Base-by-base conservation (phyloP, 64 coral and sea anemone genomes). In the Montipora cactus region DNA sequence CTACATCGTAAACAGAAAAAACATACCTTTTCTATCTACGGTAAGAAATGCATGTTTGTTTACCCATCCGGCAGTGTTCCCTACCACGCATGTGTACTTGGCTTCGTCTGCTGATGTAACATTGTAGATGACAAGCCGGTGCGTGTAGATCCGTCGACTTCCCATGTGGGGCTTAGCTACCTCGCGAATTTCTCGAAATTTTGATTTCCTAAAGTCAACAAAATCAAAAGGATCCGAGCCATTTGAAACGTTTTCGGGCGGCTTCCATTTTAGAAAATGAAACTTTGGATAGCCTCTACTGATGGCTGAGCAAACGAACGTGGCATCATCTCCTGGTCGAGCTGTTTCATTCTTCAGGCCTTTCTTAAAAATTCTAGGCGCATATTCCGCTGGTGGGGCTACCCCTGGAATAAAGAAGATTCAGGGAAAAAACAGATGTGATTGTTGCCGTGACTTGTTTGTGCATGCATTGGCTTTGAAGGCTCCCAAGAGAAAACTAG, bases 41-140 rank as follows among this genome's bases (percentile, higher is more conserved):
- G 49, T 77, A 20, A 92, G 89, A 47, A 79, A 79, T 44, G 57
- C 88, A 52, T 90, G 50, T 5, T 14, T 11, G n/a, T 53, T 79
- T 10, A 90, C 88, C 21, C 28, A 83, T 79, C 75, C 59, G 48
- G 73, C 88, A 9, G 69, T 50, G 46, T 76, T 75, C 48, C 83
- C 74, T n/a, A 87, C 91, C 74, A 93, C 51, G 55, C 91, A 93
- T 47, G 91, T 87, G 74, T 93, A 93, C 49, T 62, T 73, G 45
- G 81, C 91, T n/a, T 93, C 81, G 52, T 93, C 91, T 46, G 74
- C 21, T 53, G 48, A 19, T 37, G 37, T 87, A 4, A 93, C 91
- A 57, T 93, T 93, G 20, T 75, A 44, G 12, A 93, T 48, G 59
- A 81, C 49, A 18, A 93, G 59, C 16, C 76, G 75, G 48, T 93